These are phyloP conservation scores for Prionailurus bengalensis DNA, from an alignment of 2,113 vertebrate species.

Conservation along the genomic window DNA sequence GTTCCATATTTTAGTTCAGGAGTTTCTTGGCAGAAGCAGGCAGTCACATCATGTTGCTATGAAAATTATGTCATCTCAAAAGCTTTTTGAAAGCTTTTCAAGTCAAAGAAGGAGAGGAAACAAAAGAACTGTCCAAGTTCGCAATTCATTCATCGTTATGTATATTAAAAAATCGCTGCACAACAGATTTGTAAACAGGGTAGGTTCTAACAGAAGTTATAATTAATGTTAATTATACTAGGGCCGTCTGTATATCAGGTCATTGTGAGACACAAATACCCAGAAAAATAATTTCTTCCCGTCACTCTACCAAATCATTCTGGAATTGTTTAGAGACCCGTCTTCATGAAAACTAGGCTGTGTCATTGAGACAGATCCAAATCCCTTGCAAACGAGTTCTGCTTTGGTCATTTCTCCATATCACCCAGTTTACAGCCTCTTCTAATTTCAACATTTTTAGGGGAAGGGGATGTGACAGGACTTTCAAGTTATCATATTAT, in stretches of 20 bases:
- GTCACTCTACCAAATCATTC: neutral
- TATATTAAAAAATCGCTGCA: neutral
- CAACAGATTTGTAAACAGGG: neutral
- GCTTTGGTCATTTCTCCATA: neutral
- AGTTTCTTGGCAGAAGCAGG: slow-evolving; percentile 27
- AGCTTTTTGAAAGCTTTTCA: slow-evolving; percentile 45
- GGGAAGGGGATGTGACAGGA: neutral
- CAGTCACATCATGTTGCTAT: neutral
- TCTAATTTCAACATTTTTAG: neutral
- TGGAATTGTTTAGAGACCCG: neutral
- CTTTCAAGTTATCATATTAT: neutral
- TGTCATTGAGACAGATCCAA: neutral
- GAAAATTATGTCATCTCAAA: slow-evolving; percentile 29
- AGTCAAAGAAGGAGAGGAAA: slow-evolving; percentile 5
- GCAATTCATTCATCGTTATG: neutral
- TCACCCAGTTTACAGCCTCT: neutral
- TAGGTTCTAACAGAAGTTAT: neutral
- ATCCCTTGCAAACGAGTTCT: neutral
- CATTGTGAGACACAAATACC: neutral
- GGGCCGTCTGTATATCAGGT: neutral
- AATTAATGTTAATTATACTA: neutral
- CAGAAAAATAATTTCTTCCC: slow-evolving; percentile 37
- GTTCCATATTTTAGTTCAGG: neutral
- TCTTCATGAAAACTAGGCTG: neutral
- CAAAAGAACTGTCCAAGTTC: neutral